These are phyloP conservation scores for Dinocampus coccinellae DNA, from an alignment of 2,888 invertebrate genomes.

Conservation along the genomic window DNA sequence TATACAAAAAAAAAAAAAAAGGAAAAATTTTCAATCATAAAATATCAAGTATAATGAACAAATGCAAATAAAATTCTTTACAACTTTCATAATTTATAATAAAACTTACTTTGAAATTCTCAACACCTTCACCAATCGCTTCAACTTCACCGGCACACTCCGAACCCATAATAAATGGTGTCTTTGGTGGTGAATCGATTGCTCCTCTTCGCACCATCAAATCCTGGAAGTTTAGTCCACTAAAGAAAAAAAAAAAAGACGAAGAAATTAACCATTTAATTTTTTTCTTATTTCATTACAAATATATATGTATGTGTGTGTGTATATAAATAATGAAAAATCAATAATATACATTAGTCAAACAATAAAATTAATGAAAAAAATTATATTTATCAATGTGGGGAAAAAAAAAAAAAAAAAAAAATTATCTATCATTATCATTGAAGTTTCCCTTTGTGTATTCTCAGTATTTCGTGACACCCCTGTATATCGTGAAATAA, in stretches of 20 bases:
- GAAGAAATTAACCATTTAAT: not conserved
- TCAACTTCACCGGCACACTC: constrained; percentile 90
- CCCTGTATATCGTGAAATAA: not conserved
- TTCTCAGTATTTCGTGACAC: not conserved
- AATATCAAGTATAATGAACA: too few species aligned
- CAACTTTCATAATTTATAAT: not conserved
- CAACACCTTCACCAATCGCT: constrained; percentile 83
- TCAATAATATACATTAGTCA: not conserved
- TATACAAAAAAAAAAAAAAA: too few species aligned
- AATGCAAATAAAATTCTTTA: too few species aligned
- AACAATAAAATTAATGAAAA: not conserved
- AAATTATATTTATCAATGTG: too few species aligned
- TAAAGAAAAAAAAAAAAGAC: constrained; percentile 67
- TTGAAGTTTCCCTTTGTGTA: not conserved
- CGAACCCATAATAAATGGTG: constrained; percentile 89
- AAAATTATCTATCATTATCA: too few species aligned
- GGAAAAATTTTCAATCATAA: too few species aligned
- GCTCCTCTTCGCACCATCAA: constrained; percentile 90
- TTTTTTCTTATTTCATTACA: not conserved
- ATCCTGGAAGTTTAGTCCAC: constrained; percentile 91
- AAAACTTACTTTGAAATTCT: constrained; percentile 78
- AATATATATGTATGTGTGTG: too few species aligned
- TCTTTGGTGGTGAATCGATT: constrained; percentile 89
- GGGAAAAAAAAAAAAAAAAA: too few species aligned
- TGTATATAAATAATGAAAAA: too few species aligned